Evolutionary conservation across 1,140 invertebrate genomes (phyloP).

Genomic region (Trigoniulus corallinus): DNA sequence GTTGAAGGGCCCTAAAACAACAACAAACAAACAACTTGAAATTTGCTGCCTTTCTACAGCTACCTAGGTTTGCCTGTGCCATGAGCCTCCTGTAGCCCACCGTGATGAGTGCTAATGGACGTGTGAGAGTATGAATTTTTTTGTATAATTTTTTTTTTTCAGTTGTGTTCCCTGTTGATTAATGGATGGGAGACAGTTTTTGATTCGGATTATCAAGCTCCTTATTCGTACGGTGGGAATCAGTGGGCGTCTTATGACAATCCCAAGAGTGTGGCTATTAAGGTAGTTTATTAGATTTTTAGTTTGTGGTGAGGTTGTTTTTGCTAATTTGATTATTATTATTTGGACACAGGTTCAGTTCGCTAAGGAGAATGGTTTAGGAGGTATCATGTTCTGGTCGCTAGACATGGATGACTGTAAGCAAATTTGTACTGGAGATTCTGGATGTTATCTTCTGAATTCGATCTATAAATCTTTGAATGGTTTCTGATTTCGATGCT

Average conservation of each 20-base stretch:
- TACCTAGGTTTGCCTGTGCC: too few relatives aligned
- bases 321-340: neutral
- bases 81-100: too few relatives aligned
- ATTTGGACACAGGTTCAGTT: constrained; percentile 11
- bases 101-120: too few relatives aligned
- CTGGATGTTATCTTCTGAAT: neutral
- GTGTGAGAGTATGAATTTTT: too few relatives aligned
- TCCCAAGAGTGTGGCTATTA: constrained; percentile 11
- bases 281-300: constrained; percentile 4
- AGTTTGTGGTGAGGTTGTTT: constrained; percentile 6
- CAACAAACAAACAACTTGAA: too few relatives aligned
- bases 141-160: too few relatives aligned
- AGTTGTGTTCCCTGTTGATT: neutral
- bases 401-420: constrained; percentile 19
- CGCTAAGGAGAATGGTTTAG: constrained; percentile 14
- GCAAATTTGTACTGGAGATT: neutral
- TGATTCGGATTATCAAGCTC: constrained; percentile 36
- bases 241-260: constrained; percentile 66
- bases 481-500: too few relatives aligned
- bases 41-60: too few relatives aligned
- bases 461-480: neutral
- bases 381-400: constrained; percentile 22
- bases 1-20: too few relatives aligned
- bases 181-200: constrained; percentile 31
- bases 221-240: constrained; percentile 40